Base-by-base conservation (phyloP, 2,113 vertebrate genomes). In the Pollachius pollachius region DNA sequence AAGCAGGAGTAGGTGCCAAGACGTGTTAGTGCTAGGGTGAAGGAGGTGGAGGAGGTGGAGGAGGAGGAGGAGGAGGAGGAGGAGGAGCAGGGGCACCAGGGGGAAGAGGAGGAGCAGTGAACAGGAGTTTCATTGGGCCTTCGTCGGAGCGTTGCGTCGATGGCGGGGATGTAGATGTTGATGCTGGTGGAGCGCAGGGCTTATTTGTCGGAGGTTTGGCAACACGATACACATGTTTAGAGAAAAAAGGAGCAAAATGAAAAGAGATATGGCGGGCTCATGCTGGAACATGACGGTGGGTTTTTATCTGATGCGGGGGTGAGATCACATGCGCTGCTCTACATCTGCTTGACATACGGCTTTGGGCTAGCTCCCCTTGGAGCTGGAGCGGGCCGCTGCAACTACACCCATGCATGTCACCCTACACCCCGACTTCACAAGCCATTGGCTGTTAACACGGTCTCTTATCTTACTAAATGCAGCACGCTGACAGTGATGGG, bases 271-370 rank as follows among this genome's bases (percentile, higher is more conserved):
- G 23, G 9, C 37, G 58, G 17, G 58, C 65, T 80, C 84, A 65
- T 71, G 82, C 74, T 57, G 65, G 62, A 68, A 83, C 70, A 12
- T 78, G 76, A 76, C 68, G 27, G 52, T 67, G 4, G 27, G 61
- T 18, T 71, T 71, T 52, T 73, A 76, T 78, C 75, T 69, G 74
- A 81, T 77, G 34, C 67, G 61, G 52, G 5, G 64, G 64, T 57
- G 30, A 70, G 48, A 71, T 79, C 65, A 71, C 67, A 71, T 71
- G 30, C 73, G 68, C 19, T 67, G 64, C 57, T 66, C 61, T 79
- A 64, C 68, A 68, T 68, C 67, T 59, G 60, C 58, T 48, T 66
- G 64, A 67, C 58, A 63, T 62, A 9, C 34, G 15, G 52, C 68
- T 62, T 23, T 23, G 13, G 34, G 64, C 70, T 19, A 9, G 21